These are phyloP conservation scores for Mimas tiliae DNA, from an alignment of 2,888 invertebrate species.

Conservation along the genomic window DNA sequence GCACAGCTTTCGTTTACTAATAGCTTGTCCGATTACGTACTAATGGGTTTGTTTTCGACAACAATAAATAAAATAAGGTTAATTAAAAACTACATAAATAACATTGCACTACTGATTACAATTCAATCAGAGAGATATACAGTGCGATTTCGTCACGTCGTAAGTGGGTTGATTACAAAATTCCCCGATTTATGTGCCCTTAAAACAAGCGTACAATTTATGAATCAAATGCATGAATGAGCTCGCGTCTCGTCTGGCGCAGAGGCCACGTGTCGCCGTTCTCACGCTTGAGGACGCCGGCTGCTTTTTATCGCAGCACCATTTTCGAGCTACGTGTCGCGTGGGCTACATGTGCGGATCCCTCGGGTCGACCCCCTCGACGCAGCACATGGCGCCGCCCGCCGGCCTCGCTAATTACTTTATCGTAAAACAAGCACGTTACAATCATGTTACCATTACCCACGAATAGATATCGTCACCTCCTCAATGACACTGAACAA, in stretches of 20 bases:
- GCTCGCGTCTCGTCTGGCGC: constrained; percentile 52
- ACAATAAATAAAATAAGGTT: not conserved
- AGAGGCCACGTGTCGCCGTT: constrained; percentile 77
- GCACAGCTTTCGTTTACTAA: constrained; percentile 29
- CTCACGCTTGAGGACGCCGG: constrained; percentile 69
- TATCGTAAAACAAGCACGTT: constrained; percentile 59
- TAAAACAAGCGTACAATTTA: constrained; percentile 64
- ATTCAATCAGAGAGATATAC: constrained; percentile 1
- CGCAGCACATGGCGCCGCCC: constrained; percentile 70
- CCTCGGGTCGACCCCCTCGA: constrained; percentile 73
- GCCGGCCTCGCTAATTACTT: constrained; percentile 75
- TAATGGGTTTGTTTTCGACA: constrained; percentile 26
- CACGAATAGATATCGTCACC: constrained; percentile 29
- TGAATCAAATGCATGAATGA: constrained; percentile 84
- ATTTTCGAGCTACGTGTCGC: constrained; percentile 70
- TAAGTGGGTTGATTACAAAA: constrained; percentile 26
- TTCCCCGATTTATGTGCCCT: constrained; percentile 43
- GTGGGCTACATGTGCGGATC: constrained; percentile 76
- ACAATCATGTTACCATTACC: constrained; percentile 36
- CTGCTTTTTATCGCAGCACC: constrained; percentile 74
- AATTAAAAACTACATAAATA: constrained; percentile 1
- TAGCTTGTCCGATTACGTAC: constrained; percentile 20
- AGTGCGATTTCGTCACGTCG: constrained; percentile 5
- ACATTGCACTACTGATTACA: not conserved
- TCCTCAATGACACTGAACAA: constrained; percentile 28